Conservation (phyloP, 2,888 invertebrate species). For the Platypus cylindrus region DNA sequence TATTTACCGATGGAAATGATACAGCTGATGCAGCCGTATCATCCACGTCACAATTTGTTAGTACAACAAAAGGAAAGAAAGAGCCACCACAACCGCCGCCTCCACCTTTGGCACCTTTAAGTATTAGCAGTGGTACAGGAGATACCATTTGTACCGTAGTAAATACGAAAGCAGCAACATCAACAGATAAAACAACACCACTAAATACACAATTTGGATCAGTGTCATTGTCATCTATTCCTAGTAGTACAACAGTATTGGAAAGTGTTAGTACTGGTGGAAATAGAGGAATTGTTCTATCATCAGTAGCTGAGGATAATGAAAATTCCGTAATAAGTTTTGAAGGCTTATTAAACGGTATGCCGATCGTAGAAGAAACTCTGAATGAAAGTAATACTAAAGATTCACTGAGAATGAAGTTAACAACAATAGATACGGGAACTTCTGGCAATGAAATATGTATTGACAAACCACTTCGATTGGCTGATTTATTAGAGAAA, state of each 20-base stretch:
- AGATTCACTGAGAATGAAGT: conserved; percentile 33
- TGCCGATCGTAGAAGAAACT: conserved; percentile 41
- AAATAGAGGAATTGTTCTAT: conserved; percentile 29
- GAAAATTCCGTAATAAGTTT: conserved; percentile 50
- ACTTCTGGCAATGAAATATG: conserved; percentile 23
- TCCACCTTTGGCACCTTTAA: conserved; percentile 38
- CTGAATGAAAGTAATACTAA: conserved; percentile 38
- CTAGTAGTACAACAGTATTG: neutral
- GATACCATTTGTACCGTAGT: no score
- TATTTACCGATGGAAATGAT: conserved; percentile 31
- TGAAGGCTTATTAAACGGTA: conserved; percentile 49
- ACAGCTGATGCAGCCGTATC: conserved; percentile 32
- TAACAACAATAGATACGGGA: no score
- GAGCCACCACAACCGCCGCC: conserved; percentile 38
- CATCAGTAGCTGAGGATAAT: conserved; percentile 39
- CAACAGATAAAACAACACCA: no score
- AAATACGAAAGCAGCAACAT: no score
- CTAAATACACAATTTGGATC: no score
- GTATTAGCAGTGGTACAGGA: conserved; percentile 32
- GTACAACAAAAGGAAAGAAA: conserved; percentile 29
- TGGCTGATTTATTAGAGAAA: conserved; percentile 72
- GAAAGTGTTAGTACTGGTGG: neutral
- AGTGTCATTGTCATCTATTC: conserved; percentile 33
- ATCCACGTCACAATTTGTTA: conserved; percentile 29
- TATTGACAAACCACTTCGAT: conserved; percentile 55